Percentiles rank a stretch among this genome's conserved stretches.
These are phyloP conservation scores for Sebastiscus albofasciatus DNA, from an alignment of 2,797 vertebrate genomes.

Conservation along the genomic window DNA sequence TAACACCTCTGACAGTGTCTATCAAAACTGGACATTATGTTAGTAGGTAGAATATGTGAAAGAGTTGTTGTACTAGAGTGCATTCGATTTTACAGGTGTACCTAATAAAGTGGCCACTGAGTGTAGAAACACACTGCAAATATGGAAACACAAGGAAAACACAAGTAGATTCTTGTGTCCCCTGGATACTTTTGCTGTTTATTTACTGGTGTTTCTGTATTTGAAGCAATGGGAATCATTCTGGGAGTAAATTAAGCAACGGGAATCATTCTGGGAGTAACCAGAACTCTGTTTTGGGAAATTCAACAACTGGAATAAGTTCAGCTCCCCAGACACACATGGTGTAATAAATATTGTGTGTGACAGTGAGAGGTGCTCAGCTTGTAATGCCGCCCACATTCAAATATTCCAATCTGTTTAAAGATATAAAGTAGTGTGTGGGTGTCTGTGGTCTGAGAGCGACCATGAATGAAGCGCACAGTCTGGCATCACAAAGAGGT, in stretches of 20 bases:
- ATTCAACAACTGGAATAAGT: neutral
- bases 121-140: too few species aligned
- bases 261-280: too few species aligned
- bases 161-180: too few species aligned
- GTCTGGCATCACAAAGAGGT: conserved; percentile 65
- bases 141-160: too few species aligned
- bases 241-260: too few species aligned
- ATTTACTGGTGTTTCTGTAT: neutral
- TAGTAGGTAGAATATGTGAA: neutral
- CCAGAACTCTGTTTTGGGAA: neutral
- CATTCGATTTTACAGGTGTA: neutral
- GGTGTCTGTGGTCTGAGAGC: conserved; percentile 7
- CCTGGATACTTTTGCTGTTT: neutral
- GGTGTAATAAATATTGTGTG: neutral
- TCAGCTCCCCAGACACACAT: neutral
- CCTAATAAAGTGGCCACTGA: neutral
- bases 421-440: neutral
- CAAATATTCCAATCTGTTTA: neutral
- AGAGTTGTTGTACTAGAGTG: neutral
- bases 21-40: neutral
- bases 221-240: neutral
- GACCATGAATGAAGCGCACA: conserved; percentile 62
- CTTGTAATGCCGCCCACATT: too few species aligned
- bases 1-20: neutral
- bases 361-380: neutral